Percentiles rank a stretch among this genome's conserved stretches.
phyloP scores from a whole-genome alignment of 2,888 invertebrate genomes.

The Phanerotoma sp. region DNA sequence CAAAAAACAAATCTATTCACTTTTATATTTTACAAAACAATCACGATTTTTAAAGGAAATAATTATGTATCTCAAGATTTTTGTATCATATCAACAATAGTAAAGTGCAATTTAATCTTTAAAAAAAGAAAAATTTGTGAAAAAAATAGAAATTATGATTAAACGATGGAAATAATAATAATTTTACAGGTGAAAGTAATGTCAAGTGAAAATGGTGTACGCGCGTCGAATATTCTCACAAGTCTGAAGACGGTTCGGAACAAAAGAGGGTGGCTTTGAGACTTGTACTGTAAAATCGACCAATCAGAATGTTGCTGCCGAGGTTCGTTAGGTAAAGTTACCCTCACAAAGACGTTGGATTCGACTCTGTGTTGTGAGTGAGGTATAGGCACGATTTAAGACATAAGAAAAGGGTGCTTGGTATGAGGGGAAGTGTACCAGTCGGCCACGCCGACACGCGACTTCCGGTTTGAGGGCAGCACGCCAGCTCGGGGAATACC shows the following conservation, averaged over 20 bases:
- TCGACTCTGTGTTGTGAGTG: not conserved
- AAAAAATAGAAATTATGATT: too few relatives aligned
- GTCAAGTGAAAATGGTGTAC: conserved; percentile 30
- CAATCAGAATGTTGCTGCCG: conserved; percentile 45
- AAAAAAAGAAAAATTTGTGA: too few relatives aligned
- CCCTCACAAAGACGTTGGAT: conserved; percentile 18
- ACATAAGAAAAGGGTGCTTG: conserved; percentile 18
- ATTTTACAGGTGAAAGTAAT: not conserved
- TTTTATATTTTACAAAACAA: not conserved
- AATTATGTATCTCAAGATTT: too few relatives aligned
- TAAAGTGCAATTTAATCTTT: too few relatives aligned
- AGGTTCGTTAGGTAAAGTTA: conserved; percentile 45
- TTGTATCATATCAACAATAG: too few relatives aligned
- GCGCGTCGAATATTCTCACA: conserved; percentile 46
- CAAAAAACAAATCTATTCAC: not conserved
- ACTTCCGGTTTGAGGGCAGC: conserved; percentile 52
- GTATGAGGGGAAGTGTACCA: conserved; percentile 31
- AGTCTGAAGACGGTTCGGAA: conserved; percentile 44
- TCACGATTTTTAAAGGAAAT: too few relatives aligned
- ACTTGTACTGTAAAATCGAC: conserved; percentile 45
- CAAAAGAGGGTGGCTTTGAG: conserved; percentile 44
- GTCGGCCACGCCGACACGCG: conserved; percentile 51
- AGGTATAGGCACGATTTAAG: conserved; percentile 8
- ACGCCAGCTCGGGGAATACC: conserved; percentile 33
- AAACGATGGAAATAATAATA: not conserved